These are phyloP conservation scores for Bactericera cockerelli DNA, from an alignment of 1,140 invertebrate species.

Conservation along the genomic window DNA sequence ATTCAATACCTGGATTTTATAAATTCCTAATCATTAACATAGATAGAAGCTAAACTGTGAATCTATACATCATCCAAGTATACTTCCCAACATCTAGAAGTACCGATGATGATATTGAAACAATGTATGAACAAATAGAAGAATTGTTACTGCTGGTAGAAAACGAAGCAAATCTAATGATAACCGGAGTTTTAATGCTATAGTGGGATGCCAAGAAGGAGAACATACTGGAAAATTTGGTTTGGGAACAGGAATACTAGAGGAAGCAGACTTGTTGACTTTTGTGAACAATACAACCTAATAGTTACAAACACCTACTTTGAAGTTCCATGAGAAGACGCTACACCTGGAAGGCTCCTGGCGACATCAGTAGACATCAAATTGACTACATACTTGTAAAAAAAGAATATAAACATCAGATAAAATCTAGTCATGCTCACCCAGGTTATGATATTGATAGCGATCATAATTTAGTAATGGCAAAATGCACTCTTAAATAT, in stretches of 20 bases:
- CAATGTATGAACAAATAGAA: constrained; percentile 11
- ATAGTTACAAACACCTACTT: constrained; percentile 24
- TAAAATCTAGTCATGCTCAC: constrained; percentile 2
- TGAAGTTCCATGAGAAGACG: constrained; percentile 22
- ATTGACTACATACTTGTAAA: constrained; percentile 26
- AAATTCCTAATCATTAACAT: constrained; percentile 8
- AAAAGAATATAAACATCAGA: not conserved
- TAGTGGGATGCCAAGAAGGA: constrained; percentile 17
- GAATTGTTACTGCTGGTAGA: constrained; percentile 7
- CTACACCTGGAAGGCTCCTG: constrained; percentile 27
- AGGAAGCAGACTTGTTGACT: constrained; percentile 3
- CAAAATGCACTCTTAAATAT: constrained; percentile 1
- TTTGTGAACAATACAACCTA: constrained; percentile 9
- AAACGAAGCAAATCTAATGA: constrained; percentile 8
- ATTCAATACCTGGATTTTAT: too few species aligned
- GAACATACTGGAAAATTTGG: constrained; percentile 7
- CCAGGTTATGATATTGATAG: constrained; percentile 1
- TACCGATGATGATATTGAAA: constrained; percentile 10
- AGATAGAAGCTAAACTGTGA: constrained; percentile 5
- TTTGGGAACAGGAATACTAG: constrained; percentile 3
- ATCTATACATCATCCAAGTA: constrained; percentile 10
- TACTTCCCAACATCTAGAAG: constrained; percentile 12
- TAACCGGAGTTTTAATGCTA: constrained; percentile 23
- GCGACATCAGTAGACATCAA: constrained; percentile 25
- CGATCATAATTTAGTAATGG: constrained; percentile 7